phyloP scores from a whole-genome alignment of 2,113 vertebrate genomes.

The Perca flavescens region DNA sequence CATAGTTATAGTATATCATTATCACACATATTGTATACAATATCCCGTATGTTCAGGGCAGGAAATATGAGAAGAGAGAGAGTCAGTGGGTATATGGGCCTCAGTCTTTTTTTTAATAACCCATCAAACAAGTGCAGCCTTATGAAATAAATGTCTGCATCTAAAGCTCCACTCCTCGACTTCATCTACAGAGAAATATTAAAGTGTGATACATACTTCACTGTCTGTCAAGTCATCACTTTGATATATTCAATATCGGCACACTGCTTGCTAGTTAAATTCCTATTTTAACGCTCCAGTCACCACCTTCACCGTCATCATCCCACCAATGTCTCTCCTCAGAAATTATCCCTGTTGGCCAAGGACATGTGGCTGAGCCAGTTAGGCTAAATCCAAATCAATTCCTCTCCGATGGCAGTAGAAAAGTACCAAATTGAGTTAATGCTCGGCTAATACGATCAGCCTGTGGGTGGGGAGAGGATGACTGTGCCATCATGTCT shows the following conservation, averaged over 20 bases:
- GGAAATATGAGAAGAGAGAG: background rate
- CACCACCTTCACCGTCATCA: constrained; percentile 24
- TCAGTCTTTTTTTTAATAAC: background rate
- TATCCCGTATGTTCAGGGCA: background rate
- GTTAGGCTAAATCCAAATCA: constrained; percentile 80
- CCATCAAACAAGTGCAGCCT: constrained; percentile 4
- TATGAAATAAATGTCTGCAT: constrained; percentile 17
- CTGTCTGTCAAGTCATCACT: constrained; percentile 28
- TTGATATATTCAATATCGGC: constrained; percentile 39
- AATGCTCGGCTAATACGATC: constrained; percentile 77
- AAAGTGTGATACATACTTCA: constrained; percentile 16
- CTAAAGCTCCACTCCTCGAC: background rate
- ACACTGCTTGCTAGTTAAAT: constrained; percentile 21
- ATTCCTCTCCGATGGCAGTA: constrained; percentile 73
- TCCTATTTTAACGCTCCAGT: constrained; percentile 19
- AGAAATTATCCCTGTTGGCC: constrained; percentile 54
- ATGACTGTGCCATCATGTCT: constrained; percentile 82
- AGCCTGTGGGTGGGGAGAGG: constrained; percentile 78
- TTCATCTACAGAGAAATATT: constrained; percentile 21
- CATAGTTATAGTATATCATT: background rate
- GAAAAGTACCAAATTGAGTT: constrained; percentile 78
- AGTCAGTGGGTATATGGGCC: background rate
- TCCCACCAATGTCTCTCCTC: constrained; percentile 36
- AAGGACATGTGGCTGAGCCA: constrained; percentile 72
- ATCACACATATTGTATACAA: background rate